Conservation (phyloP, 2,888 invertebrate genomes). For the Pycnomerus fuliginosus region DNA sequence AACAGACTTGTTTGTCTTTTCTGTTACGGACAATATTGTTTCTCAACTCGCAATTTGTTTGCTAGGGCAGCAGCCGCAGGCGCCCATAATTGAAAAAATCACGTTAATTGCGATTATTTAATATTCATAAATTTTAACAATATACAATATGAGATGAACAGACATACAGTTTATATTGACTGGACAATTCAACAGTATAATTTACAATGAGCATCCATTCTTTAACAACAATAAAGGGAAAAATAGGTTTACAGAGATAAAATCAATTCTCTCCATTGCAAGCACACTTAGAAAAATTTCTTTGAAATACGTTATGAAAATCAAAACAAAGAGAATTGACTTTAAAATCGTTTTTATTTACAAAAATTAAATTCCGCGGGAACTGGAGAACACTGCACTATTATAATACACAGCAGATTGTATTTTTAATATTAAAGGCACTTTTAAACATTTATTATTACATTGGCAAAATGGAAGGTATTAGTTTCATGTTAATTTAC, state of each 20-base stretch:
- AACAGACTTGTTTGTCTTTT: too few species aligned
- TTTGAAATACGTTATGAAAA: slow-evolving; percentile 7
- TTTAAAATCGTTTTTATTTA: slow-evolving; percentile 12
- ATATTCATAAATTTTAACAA: slow-evolving; percentile 52
- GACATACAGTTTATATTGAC: slow-evolving; percentile 54
- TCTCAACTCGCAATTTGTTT: too few species aligned
- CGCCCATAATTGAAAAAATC: background rate
- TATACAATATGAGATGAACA: slow-evolving; percentile 54
- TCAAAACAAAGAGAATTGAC: slow-evolving; percentile 15
- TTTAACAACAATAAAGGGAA: slow-evolving; percentile 31
- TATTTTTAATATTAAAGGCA: slow-evolving; percentile 50
- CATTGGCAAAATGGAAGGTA: slow-evolving; percentile 55
- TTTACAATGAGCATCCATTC: slow-evolving; percentile 49
- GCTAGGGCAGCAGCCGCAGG: background rate
- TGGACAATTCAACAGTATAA: slow-evolving; percentile 52
- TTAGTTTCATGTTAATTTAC: slow-evolving; percentile 43
- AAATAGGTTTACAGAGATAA: slow-evolving; percentile 19
- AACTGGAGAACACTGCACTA: slow-evolving; percentile 21
- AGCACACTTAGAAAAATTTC: slow-evolving; percentile 19
- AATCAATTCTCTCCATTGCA: slow-evolving; percentile 22
- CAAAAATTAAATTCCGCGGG: slow-evolving; percentile 4
- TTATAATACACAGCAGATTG: slow-evolving; percentile 45
- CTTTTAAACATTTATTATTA: slow-evolving; percentile 50
- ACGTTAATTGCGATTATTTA: slow-evolving; percentile 44
- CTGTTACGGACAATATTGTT: too few species aligned